Evolutionary conservation across 2,113 vertebrate genomes (phyloP).

Genomic region (Oriolus oriolus): DNA sequence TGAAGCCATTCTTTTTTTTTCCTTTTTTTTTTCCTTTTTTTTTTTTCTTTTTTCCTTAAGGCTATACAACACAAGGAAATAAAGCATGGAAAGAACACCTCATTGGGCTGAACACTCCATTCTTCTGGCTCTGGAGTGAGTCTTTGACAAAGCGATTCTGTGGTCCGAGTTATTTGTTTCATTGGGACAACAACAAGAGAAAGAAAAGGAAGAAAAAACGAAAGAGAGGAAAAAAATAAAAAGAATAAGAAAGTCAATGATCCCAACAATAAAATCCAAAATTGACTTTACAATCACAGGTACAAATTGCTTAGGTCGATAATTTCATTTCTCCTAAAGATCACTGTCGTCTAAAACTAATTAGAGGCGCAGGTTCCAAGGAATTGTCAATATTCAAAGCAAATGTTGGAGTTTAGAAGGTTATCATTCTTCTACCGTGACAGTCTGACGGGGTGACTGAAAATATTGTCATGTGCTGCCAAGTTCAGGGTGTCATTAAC

Average conservation of each 20-base stretch:
- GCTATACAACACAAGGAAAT: slow-evolving; percentile 89
- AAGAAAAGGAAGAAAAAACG: slow-evolving; percentile 52
- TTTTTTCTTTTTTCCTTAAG: slow-evolving; percentile 70
- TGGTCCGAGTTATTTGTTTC: slow-evolving; percentile 65
- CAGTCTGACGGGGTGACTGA: slow-evolving; percentile 73
- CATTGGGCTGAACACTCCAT: slow-evolving; percentile 53
- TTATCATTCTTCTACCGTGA: slow-evolving; percentile 77
- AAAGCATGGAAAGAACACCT: slow-evolving; percentile 79
- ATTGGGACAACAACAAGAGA: slow-evolving; percentile 17
- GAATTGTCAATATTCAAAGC: slow-evolving; percentile 85
- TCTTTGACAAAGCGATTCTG: slow-evolving; percentile 64
- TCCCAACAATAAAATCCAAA: slow-evolving; percentile 85
- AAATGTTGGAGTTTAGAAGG: slow-evolving; percentile 75
- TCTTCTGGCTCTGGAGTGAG: slow-evolving; percentile 63
- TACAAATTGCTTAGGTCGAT: slow-evolving; percentile 82
- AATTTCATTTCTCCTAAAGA: slow-evolving; percentile 84
- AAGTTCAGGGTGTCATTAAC: slow-evolving; percentile 69
- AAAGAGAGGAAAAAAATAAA: slow-evolving; percentile 37
- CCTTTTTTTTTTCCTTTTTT: not conserved
- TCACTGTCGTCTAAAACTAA: slow-evolving; percentile 82
- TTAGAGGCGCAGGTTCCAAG: slow-evolving; percentile 82
- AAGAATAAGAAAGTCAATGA: slow-evolving; percentile 72
- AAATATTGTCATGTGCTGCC: slow-evolving; percentile 69
- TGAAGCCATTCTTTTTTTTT: slow-evolving; percentile 73
- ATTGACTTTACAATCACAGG: slow-evolving; percentile 82